Evolutionary conservation across 2,113 vertebrate genomes (phyloP).

Genomic region (Microcebus ravelobensis): DNA sequence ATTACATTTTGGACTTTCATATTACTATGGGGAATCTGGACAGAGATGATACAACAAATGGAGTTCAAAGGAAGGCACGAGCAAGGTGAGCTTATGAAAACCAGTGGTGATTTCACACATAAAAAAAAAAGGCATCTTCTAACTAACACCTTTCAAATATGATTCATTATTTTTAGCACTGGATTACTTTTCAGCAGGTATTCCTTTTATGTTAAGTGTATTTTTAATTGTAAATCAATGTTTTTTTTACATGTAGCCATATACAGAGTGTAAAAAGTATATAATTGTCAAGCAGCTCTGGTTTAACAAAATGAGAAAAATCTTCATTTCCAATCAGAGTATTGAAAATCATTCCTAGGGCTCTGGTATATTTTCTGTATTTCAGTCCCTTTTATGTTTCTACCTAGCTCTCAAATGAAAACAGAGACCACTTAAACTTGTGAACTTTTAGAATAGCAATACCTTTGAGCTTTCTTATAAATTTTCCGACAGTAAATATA

Average conservation of each 20-base stretch:
- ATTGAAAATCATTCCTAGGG: background rate
- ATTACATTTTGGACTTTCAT: background rate
- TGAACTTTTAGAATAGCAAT: background rate
- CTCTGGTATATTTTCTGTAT: background rate
- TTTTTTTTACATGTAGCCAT: background rate
- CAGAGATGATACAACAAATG: background rate
- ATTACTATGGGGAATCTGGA: background rate
- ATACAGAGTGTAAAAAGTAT: background rate
- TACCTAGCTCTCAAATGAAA: background rate
- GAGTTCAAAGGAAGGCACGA: background rate
- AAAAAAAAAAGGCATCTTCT: background rate
- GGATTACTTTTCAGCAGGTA: background rate
- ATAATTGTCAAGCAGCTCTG: background rate
- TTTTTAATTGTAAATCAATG: background rate
- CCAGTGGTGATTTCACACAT: background rate
- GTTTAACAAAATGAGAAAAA: background rate
- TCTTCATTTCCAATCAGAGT: background rate
- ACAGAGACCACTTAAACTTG: background rate
- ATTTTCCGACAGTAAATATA: background rate
- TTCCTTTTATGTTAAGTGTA: background rate
- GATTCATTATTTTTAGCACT: background rate
- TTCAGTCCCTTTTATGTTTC: background rate
- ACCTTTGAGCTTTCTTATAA: background rate
- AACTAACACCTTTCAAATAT: background rate
- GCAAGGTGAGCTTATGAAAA: background rate